Base-by-base conservation (phyloP, 2,113 vertebrate genomes). In the Oryzias curvinotus region DNA sequence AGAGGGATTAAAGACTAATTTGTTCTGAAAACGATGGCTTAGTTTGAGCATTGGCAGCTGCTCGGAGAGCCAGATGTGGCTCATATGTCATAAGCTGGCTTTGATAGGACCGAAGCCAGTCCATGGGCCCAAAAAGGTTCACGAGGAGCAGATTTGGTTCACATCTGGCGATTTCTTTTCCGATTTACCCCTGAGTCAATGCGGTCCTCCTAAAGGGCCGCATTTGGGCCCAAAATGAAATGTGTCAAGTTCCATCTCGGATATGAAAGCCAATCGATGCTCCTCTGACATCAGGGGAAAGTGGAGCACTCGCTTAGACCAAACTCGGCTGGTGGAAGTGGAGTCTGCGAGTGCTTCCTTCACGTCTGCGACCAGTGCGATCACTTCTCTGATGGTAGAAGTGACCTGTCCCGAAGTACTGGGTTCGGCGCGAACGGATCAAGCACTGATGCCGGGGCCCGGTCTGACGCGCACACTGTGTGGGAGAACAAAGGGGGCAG, bases 401-500 rank as follows among this genome's bases (percentile, higher is more conserved):
- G 83, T 65, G 58, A 82, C 76, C 84, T 60, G 80, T 84, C 84
- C 75, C 62, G n/a, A 76, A 71, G 79, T 73, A 23, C 42, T 71
- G 45, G 71, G 71, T 85, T 66, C 72, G 77, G 68, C 62, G 19
- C 51, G 70, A 57, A 65, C 63, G 10, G 42, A 15, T 79, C 89
- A 23, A 23, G 21, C 21, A 89, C 91, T 92, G 87, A 85, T 64
- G 73, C 70, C 54, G 52, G 63, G 62, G 62, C 43, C 78, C 84
- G 82, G 75, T 65, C 74, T 67, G 76, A 84, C 60, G 59, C 78
- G 89, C 86, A 90, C 79, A 85, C 71, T 87, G 68, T 87, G 72
- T 76, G 28, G 52, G 60, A 14, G 65, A 59, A 88, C 87, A 90
- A 91, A 91, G 80, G 59, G 55, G 68, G 62, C 80, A 78, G 80